A percentile compares a stretch with the other conserved stretches of the same genome.
Conservation (phyloP, 2,797 vertebrate species). For the Picus viridis region DNA sequence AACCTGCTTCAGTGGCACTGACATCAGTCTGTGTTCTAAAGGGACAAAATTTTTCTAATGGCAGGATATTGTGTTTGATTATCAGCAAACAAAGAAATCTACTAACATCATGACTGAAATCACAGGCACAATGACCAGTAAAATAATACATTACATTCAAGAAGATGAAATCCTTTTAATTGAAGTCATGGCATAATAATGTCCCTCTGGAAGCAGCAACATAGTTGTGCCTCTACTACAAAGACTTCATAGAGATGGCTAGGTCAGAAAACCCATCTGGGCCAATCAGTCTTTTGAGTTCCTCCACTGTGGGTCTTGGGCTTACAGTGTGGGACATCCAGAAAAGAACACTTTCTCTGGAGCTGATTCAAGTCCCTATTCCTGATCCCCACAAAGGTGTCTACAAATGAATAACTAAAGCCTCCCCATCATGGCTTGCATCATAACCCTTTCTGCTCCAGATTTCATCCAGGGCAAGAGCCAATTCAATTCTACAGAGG, state of each 20-base stretch:
- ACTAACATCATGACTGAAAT: background rate
- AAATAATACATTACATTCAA: background rate
- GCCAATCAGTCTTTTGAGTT: too few species aligned
- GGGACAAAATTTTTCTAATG: background rate
- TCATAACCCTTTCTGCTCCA: too few species aligned
- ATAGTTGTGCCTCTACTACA: background rate
- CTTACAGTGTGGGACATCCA: too few species aligned
- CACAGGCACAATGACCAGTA: background rate
- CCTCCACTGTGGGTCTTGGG: too few species aligned
- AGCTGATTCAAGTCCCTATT: too few species aligned
- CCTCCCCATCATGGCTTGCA: too few species aligned
- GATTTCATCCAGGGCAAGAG: too few species aligned
- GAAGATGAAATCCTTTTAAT: background rate
- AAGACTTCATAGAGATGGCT: background rate
- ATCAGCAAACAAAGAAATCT: background rate
- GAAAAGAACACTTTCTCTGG: too few species aligned
- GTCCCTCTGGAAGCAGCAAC: background rate
- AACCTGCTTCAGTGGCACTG: background rate
- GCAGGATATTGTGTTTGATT: background rate
- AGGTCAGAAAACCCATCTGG: too few species aligned
- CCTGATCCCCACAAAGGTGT: too few species aligned
- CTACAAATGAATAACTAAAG: too few species aligned
- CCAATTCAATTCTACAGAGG: too few species aligned
- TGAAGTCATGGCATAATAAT: background rate
- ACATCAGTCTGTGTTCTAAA: background rate